These are phyloP conservation scores for Otocyon megalotis DNA, from an alignment of 2,113 vertebrate genomes.

Conservation along the genomic window DNA sequence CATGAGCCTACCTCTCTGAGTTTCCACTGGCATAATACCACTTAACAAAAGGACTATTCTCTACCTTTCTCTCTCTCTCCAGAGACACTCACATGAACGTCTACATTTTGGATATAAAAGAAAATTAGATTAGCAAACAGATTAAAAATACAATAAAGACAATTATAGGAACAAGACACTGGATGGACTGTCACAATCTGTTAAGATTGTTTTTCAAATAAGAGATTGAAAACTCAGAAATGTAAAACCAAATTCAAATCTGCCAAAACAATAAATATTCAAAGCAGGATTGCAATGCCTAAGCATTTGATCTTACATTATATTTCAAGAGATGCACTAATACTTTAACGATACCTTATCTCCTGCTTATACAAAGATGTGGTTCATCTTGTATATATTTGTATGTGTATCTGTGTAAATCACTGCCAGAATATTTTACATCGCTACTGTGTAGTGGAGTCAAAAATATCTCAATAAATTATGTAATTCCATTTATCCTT, in stretches of 20 bases:
- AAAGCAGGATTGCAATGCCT: background rate
- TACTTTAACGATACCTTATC: background rate
- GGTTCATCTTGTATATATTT: background rate
- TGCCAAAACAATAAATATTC: background rate
- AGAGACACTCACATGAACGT: background rate
- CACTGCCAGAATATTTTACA: background rate
- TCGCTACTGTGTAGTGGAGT: background rate
- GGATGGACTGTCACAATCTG: background rate
- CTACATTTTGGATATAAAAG: background rate
- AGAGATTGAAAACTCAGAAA: background rate
- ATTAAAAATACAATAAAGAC: background rate
- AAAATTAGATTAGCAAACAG: background rate
- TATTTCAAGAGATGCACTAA: background rate
- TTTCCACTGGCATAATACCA: background rate
- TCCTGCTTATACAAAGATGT: background rate
- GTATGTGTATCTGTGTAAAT: background rate
- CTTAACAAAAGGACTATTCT: background rate
- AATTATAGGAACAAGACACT: background rate
- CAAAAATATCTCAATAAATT: background rate
- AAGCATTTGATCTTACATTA: background rate
- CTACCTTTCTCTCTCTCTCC: background rate
- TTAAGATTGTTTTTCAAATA: background rate
- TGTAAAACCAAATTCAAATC: background rate
- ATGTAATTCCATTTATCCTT: background rate
- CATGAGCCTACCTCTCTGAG: background rate